phyloP scores from a whole-genome alignment of 2,113 vertebrate genomes.

The Hydropotes inermis region DNA sequence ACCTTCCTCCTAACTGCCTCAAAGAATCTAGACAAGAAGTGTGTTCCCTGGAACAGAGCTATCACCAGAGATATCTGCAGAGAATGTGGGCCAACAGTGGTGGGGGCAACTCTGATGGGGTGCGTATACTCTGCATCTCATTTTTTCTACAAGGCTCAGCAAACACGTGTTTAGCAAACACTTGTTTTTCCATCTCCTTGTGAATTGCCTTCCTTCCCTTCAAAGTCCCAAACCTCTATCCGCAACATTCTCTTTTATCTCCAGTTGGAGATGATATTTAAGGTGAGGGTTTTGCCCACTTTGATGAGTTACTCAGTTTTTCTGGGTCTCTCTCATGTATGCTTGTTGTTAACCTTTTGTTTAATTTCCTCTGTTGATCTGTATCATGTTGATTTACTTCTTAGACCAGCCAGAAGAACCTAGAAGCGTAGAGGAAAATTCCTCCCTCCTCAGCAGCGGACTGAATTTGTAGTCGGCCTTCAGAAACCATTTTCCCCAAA shows the following conservation, averaged over 20 bases:
- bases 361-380: background rate
- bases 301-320: background rate
- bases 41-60: background rate
- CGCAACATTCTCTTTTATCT: background rate
- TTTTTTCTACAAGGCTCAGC: background rate
- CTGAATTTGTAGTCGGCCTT: background rate
- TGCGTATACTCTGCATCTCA: background rate
- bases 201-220: background rate
- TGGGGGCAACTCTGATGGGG: background rate
- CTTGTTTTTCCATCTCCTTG: background rate
- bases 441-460: background rate
- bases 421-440: background rate
- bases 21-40: background rate
- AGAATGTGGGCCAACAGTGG: background rate
- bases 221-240: background rate
- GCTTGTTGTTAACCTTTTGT: background rate
- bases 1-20: background rate
- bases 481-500: background rate
- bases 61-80: background rate
- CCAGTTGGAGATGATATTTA: background rate
- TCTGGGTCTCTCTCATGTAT: background rate
- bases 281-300: background rate
- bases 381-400: background rate
- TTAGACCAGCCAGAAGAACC: background rate
- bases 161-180: background rate